phyloP scores from a whole-genome alignment of 1,140 invertebrate genomes.

The Dufourea novaeangliae region DNA sequence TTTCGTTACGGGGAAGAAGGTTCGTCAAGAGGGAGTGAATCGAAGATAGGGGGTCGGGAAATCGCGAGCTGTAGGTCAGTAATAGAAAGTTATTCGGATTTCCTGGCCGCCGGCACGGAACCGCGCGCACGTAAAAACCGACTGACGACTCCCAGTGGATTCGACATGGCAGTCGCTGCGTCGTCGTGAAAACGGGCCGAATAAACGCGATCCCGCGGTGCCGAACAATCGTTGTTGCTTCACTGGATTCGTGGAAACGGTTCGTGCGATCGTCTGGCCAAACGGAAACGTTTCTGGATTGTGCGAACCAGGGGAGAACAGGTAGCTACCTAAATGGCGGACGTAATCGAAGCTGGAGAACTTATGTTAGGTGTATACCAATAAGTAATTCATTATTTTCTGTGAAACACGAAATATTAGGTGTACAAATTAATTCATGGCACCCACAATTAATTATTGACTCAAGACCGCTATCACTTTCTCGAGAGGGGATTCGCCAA shows the following conservation, averaged over 20 bases:
- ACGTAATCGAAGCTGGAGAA: background rate
- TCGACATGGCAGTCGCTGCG: background rate
- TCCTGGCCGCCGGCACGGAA: slow-evolving; percentile 57
- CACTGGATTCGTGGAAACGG: background rate
- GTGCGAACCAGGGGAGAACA: background rate
- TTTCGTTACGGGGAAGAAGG: background rate
- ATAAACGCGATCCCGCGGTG: slow-evolving; percentile 16
- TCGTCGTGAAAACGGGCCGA: slow-evolving; percentile 17
- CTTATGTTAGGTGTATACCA: no score
- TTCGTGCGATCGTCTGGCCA: background rate
- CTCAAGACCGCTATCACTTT: no score
- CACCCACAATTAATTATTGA: no score
- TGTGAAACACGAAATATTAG: no score
- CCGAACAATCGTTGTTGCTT: background rate
- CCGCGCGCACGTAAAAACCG: slow-evolving; percentile 57
- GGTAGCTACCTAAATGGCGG: background rate
- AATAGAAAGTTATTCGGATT: slow-evolving; percentile 70
- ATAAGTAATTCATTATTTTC: no score
- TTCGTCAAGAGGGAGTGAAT: no score
- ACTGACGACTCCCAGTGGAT: slow-evolving; percentile 54
- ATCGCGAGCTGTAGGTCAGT: slow-evolving; percentile 59
- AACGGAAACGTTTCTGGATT: background rate
- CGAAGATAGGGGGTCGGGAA: background rate
- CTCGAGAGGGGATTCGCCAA: no score
- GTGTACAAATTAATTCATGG: no score